These are phyloP conservation scores for Zhuqinia jingwanae DNA, from an alignment of 2,888 invertebrate genomes.

Conservation along the genomic window DNA sequence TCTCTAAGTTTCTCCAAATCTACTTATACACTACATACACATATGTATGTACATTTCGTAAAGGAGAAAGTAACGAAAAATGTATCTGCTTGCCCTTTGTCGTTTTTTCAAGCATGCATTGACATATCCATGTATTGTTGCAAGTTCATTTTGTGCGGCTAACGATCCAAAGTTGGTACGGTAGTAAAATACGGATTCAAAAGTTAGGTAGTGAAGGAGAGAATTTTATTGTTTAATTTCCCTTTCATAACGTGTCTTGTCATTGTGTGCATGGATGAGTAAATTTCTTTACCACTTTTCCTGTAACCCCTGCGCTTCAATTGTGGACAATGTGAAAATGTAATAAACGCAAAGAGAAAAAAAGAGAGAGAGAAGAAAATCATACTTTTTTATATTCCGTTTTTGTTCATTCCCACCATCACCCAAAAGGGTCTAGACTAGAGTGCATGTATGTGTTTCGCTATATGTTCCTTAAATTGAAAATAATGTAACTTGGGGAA, in stretches of 20 bases:
- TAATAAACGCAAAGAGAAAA: constrained; percentile 26
- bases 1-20: too few species aligned
- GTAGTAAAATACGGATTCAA: constrained; percentile 4
- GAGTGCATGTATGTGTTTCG: background rate
- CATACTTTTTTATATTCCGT: background rate
- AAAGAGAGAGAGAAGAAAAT: too few species aligned
- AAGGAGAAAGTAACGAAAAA: too few species aligned
- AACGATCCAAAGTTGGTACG: too few species aligned
- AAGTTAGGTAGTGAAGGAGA: constrained; percentile 31
- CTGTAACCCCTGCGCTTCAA: background rate
- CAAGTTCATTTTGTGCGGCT: too few species aligned
- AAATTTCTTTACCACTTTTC: background rate
- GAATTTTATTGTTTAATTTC: constrained; percentile 52
- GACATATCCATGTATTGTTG: too few species aligned
- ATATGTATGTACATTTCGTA: too few species aligned
- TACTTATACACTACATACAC: too few species aligned
- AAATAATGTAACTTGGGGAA: constrained; percentile 38
- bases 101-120: too few species aligned
- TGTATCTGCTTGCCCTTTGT: too few species aligned
- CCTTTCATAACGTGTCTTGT: constrained; percentile 47
- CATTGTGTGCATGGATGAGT: constrained; percentile 19
- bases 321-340: background rate
- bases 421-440: background rate
- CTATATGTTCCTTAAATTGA: constrained; percentile 4
- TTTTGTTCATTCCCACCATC: background rate